A percentile compares a stretch with the other conserved stretches of the same genome.
Conservation (phyloP, 2,113 vertebrate genomes). For the Raja brachyura region DNA sequence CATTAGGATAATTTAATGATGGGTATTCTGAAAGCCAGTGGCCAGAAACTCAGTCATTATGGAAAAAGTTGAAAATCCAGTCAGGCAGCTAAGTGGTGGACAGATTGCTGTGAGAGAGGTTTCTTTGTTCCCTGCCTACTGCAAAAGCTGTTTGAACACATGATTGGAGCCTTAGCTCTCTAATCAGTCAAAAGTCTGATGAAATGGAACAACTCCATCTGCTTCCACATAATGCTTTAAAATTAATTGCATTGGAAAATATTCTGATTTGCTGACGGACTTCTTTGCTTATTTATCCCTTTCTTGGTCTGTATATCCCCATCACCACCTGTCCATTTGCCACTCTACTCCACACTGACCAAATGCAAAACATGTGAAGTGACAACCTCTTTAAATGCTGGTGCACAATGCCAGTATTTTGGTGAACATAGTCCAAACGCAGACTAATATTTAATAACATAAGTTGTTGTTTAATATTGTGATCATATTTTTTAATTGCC, state of each 20-base stretch:
- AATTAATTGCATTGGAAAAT: neutral
- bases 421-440: neutral
- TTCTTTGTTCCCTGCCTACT: conserved; percentile 14
- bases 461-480: neutral
- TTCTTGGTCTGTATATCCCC: neutral
- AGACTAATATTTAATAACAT: neutral
- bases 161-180: neutral
- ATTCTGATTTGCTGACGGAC: neutral
- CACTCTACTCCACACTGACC: neutral
- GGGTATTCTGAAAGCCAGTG: neutral
- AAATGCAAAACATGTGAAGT: neutral
- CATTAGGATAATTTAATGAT: conserved; percentile 18
- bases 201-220: conserved; percentile 10
- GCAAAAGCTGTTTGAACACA: conserved; percentile 27
- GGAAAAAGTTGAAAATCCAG: neutral
- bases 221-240: neutral
- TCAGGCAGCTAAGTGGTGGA: conserved; percentile 9
- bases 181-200: conserved; percentile 2
- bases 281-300: neutral
- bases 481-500: too few species aligned
- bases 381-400: too few species aligned
- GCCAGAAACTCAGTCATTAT: neutral
- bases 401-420: neutral
- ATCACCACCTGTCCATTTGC: neutral
- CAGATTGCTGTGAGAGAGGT: neutral